Evolutionary conservation across 2,797 vertebrate species (phyloP).

Genomic region (Mycteria americana): DNA sequence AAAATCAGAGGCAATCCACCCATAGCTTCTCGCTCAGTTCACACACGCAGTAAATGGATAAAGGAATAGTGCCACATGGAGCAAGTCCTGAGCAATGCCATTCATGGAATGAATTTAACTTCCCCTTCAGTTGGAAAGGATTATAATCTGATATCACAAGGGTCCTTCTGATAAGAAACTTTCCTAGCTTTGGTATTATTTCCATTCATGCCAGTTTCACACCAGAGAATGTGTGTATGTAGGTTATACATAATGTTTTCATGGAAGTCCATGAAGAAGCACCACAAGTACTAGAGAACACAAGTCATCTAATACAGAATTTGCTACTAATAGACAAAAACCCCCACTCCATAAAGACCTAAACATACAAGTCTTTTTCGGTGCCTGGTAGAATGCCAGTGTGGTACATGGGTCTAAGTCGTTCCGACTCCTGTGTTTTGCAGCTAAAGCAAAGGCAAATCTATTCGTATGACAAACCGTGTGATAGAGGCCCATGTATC

Average conservation of each 20-base stretch:
- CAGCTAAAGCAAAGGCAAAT: background rate
- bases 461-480: rapidly evolving
- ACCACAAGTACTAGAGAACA: background rate
- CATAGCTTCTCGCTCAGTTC: rapidly evolving
- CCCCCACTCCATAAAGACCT: rapidly evolving
- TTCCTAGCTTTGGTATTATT: background rate
- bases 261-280: background rate
- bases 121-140: background rate
- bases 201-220: background rate
- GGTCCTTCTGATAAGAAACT: background rate
- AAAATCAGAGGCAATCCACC: background rate
- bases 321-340: background rate
- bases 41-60: background rate
- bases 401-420: background rate
- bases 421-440: background rate
- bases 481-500: background rate
- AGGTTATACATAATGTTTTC: background rate
- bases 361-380: background rate
- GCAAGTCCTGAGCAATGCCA: background rate
- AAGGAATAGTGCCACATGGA: background rate
- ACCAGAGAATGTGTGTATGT: background rate
- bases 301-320: background rate
- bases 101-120: background rate
- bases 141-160: background rate
- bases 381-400: background rate